Percentiles rank a stretch among this genome's conserved stretches.
These are phyloP conservation scores for Apotomis turbidana DNA, from an alignment of 2,888 invertebrate genomes.

Conservation along the genomic window DNA sequence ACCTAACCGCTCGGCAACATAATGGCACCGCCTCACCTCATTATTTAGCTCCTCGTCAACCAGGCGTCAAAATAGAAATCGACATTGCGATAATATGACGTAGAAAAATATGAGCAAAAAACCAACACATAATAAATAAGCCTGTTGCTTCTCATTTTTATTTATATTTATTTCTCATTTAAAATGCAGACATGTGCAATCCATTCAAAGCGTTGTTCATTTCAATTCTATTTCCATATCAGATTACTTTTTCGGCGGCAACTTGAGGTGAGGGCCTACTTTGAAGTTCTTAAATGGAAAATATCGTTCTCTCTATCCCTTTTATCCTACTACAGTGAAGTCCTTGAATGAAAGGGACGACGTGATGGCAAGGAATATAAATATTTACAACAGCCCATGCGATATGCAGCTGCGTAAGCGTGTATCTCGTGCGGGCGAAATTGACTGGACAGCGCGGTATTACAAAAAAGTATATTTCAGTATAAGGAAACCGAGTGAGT, in stretches of 20 bases:
- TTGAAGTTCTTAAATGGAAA: background rate
- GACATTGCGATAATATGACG: too few relatives aligned
- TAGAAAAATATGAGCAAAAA: too few relatives aligned
- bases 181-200: background rate
- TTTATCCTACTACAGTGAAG: background rate
- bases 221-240: conserved; percentile 27
- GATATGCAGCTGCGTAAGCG: conserved; percentile 21
- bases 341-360: background rate
- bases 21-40: too few relatives aligned
- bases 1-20: too few relatives aligned
- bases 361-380: background rate
- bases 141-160: too few relatives aligned
- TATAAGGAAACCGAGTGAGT: background rate
- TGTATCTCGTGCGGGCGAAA: conserved; percentile 21
- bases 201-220: background rate
- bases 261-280: background rate
- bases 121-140: too few relatives aligned
- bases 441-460: conserved; percentile 28
- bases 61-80: too few relatives aligned
- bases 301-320: conserved; percentile 2
- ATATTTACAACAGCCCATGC: background rate
- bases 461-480: background rate
- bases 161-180: too few relatives aligned
- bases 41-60: too few relatives aligned
- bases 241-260: background rate